A percentile compares a stretch with the other conserved stretches of the same genome.
phyloP scores from a whole-genome alignment of 2,888 invertebrate genomes.

The Cyaniris semiargus region DNA sequence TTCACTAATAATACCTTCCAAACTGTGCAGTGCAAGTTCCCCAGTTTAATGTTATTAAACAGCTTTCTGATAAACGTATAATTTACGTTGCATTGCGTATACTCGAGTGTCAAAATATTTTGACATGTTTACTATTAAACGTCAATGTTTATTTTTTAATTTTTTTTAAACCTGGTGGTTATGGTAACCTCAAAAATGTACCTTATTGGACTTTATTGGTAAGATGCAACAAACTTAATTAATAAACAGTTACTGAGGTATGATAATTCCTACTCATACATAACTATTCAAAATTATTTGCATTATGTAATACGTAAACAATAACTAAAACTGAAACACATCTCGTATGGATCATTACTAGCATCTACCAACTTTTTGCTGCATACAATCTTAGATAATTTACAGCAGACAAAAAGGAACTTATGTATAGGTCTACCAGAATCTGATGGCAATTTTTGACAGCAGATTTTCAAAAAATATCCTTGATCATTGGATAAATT shows the following conservation, averaged over 20 bases:
- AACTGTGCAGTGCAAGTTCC: background rate
- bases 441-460: too few species aligned
- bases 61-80: background rate
- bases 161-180: background rate
- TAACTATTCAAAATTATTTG: background rate
- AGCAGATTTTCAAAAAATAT: too few species aligned
- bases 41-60: constrained; percentile 1
- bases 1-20: constrained; percentile 3
- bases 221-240: background rate
- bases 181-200: background rate
- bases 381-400: background rate
- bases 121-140: background rate
- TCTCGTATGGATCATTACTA: background rate
- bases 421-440: too few species aligned
- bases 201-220: background rate
- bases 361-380: background rate
- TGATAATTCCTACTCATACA: background rate
- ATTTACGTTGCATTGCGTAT: background rate
- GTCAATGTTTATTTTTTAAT: background rate
- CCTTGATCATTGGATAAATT: too few species aligned
- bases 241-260: too few species aligned
- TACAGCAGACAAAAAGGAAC: background rate
- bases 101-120: background rate
- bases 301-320: background rate
- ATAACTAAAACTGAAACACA: background rate